Conservation (phyloP, 2,113 vertebrate species). For the Numenius arquata region DNA sequence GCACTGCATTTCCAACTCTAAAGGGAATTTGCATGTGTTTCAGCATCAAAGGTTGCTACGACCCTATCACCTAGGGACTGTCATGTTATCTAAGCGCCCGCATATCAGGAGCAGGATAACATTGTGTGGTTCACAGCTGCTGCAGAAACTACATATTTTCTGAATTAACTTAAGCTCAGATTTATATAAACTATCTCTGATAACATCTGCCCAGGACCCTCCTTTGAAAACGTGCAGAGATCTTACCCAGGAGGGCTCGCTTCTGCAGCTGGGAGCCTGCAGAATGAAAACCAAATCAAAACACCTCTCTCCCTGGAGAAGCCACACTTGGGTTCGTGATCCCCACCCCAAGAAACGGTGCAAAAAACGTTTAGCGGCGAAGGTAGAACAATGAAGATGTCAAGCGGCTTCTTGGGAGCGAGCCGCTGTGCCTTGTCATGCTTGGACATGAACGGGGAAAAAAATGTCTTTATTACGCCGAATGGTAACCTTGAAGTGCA, state of each 20-base stretch:
- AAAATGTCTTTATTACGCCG: slow-evolving; percentile 70
- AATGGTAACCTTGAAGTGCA: slow-evolving; percentile 54
- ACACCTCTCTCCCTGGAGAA: neutral
- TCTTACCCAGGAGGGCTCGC: neutral
- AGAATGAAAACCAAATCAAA: neutral
- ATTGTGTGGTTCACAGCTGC: slow-evolving; percentile 40
- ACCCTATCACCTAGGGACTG: slow-evolving; percentile 43
- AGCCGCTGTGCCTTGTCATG: slow-evolving; percentile 58
- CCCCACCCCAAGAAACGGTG: neutral
- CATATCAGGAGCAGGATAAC: slow-evolving; percentile 50
- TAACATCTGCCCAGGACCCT: slow-evolving; percentile 37
- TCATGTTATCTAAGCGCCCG: slow-evolving; percentile 44
- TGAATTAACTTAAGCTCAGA: slow-evolving; percentile 22
- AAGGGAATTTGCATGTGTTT: slow-evolving; percentile 55
- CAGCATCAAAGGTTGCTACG: slow-evolving; percentile 40
- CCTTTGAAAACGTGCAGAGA: slow-evolving; percentile 30
- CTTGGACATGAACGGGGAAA: slow-evolving; percentile 44
- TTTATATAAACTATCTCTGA: slow-evolving; percentile 44
- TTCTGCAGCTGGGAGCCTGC: neutral
- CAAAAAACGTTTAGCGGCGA: neutral
- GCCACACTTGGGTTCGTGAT: neutral
- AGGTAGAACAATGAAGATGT: slow-evolving; percentile 71
- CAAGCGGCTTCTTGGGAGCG: slow-evolving; percentile 43
- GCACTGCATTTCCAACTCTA: slow-evolving; percentile 33
- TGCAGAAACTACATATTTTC: slow-evolving; percentile 45